Conservation (phyloP, 2,888 invertebrate species). For the Polydrusus tereticollis region DNA sequence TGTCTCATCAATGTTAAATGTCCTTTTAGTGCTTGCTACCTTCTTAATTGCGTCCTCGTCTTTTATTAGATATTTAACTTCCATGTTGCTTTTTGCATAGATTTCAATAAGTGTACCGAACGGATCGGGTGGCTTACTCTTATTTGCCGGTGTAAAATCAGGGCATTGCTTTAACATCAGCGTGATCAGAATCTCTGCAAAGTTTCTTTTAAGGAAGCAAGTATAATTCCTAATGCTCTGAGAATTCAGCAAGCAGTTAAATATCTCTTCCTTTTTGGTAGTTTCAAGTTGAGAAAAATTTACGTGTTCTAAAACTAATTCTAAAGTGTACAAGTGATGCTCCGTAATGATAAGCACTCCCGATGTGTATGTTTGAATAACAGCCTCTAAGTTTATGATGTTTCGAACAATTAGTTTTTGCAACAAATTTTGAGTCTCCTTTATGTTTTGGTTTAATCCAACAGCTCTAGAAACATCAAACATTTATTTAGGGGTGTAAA, state of each 20-base stretch:
- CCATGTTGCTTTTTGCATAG: constrained; percentile 58
- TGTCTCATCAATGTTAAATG: constrained; percentile 48
- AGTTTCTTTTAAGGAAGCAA: constrained; percentile 47
- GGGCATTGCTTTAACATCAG: constrained; percentile 61
- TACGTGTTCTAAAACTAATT: constrained; percentile 61
- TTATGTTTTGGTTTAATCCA: constrained; percentile 67
- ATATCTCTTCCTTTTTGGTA: constrained; percentile 52
- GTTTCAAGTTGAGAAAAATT: constrained; percentile 58
- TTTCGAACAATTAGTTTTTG: constrained; percentile 63
- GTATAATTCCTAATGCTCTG: constrained; percentile 51
- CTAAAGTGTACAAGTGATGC: constrained; percentile 64
- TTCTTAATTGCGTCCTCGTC: constrained; percentile 3
- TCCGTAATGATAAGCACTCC: constrained; percentile 63
- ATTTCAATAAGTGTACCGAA: constrained; percentile 57
- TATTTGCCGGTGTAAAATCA: constrained; percentile 11
- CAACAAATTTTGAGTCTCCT: constrained; percentile 65
- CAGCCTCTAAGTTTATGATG: constrained; percentile 58
- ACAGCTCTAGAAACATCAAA: constrained; percentile 63
- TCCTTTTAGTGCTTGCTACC: constrained; percentile 19
- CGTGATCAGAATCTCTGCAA: constrained; percentile 57
- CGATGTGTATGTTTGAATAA: constrained; percentile 65
- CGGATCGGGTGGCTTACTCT: constrained; percentile 31
- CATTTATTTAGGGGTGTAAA: too few relatives aligned
- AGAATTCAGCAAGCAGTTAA: constrained; percentile 57
- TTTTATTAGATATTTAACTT: constrained; percentile 46